These are phyloP conservation scores for Illadopsis cleaveri DNA, from an alignment of 2,113 vertebrate genomes.

Conservation along the genomic window DNA sequence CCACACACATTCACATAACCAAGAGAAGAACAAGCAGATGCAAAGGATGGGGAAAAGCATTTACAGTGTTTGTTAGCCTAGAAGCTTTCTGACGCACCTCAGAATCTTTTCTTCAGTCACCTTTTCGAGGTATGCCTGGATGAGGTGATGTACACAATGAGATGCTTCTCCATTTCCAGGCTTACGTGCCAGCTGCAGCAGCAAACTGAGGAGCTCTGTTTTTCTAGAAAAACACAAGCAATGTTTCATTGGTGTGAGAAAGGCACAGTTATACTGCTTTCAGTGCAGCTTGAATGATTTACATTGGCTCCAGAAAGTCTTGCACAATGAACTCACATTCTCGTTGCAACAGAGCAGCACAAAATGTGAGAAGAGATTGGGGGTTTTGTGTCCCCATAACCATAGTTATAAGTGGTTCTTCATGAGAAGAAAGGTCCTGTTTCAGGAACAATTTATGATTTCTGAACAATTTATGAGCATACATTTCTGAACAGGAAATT, in stretches of 20 bases:
- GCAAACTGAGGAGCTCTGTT: background rate
- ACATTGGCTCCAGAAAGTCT: background rate
- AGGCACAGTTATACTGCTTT: background rate
- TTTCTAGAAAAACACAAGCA: background rate
- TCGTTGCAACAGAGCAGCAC: background rate
- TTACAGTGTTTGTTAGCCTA: background rate
- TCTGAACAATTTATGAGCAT: background rate
- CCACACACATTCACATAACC: background rate
- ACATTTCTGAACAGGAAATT: constrained; percentile 41
- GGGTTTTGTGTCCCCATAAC: background rate
- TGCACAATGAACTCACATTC: background rate
- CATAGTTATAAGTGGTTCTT: background rate
- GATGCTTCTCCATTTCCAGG: background rate
- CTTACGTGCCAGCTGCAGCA: background rate
- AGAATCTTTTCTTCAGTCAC: background rate
- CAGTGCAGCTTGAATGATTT: background rate
- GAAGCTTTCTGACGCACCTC: background rate
- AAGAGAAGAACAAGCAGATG: background rate
- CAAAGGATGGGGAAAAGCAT: background rate
- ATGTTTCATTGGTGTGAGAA: background rate
- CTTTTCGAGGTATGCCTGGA: background rate
- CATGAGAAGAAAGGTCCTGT: background rate
- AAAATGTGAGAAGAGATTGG: background rate
- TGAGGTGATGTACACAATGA: background rate
- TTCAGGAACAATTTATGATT: background rate